Percentiles rank a stretch among this genome's conserved stretches.
phyloP scores from a whole-genome alignment of 2,113 vertebrate species.

The Prunella himalayana region DNA sequence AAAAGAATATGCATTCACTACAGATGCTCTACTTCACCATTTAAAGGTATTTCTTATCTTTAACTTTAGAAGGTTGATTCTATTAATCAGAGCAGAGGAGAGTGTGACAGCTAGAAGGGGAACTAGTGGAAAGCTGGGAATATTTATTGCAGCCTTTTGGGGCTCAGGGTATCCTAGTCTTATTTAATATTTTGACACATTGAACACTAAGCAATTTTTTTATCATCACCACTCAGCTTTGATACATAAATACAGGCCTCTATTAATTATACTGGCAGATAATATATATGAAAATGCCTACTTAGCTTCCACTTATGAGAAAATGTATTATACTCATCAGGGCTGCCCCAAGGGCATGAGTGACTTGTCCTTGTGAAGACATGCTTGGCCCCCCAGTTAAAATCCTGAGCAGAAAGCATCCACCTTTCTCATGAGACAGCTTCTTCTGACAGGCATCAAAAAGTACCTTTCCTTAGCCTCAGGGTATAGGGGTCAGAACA shows the following conservation, averaged over 20 bases:
- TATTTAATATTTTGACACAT: constrained; percentile 17
- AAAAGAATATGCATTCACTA: neutral
- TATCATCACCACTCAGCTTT: neutral
- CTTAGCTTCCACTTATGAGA: neutral
- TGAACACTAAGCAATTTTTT: neutral
- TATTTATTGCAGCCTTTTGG: constrained; percentile 31
- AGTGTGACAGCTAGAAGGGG: neutral
- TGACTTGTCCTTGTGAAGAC: neutral
- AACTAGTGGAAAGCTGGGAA: neutral
- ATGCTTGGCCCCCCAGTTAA: neutral
- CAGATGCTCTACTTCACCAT: neutral
- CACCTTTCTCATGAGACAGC: neutral
- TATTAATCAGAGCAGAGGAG: constrained; percentile 31
- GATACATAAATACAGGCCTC: constrained; percentile 3
- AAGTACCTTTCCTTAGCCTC: neutral
- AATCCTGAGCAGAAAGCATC: neutral
- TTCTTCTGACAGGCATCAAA: neutral
- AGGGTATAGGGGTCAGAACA: neutral
- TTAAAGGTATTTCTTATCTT: constrained; percentile 18
- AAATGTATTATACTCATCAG: neutral
- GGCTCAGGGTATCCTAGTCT: neutral
- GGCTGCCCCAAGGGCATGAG: neutral
- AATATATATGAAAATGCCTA: neutral
- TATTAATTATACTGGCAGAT: constrained; percentile 20
- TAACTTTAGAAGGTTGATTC: neutral